Evolutionary conservation across 2,888 invertebrate genomes (phyloP), one percentile per base, ranked within the genome.

Genomic region (Drosophila phalerata): DNA sequence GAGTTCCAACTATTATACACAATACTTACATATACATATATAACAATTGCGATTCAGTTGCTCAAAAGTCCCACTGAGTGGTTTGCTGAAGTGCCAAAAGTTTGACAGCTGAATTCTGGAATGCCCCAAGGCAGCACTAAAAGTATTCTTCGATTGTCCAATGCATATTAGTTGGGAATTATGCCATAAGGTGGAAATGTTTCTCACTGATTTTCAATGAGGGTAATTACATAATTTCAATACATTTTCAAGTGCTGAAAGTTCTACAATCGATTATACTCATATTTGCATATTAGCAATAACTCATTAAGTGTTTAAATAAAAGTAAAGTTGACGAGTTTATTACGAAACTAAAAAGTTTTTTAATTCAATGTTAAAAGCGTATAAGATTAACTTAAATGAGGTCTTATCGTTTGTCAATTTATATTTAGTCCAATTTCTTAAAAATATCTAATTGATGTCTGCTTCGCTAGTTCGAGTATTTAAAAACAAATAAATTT

Each of bases 101-200:
- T 78, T 71, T 63, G 79, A 79, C 79, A 79, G 81, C 77, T 79
- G 74, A 79, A 68, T 61, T 53, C 68, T 68, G 65, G 57, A 73
- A 77, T 80, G 77, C 81, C 79, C 70, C 28, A 17, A 56, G 81
- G 79, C 74, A 22, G 40, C 64, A 69, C 69, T 68, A 69, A 76
- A 78, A 76, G 76, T 78, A 73, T 78, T 78, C 69, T 56, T 78
- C 62, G 79, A 76, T 76, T 76, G 76, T 56, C 76, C 79, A 78
- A 56, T 73, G 74, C 58, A 78, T 63, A 65, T 73, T 66, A 49
- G 64, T 53, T 76, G 74, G 47, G 69, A 73, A 77, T 71, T 73
- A 72, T 77, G 82, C 79, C 82, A 87, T 79, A 87, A 87, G 82
- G 82, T 70, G 9, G 34, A 49, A 62, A 60, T 47, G 15, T 55